phyloP scores from a whole-genome alignment of 2,797 vertebrate species.

The Mormyrus proboscirostris region DNA sequence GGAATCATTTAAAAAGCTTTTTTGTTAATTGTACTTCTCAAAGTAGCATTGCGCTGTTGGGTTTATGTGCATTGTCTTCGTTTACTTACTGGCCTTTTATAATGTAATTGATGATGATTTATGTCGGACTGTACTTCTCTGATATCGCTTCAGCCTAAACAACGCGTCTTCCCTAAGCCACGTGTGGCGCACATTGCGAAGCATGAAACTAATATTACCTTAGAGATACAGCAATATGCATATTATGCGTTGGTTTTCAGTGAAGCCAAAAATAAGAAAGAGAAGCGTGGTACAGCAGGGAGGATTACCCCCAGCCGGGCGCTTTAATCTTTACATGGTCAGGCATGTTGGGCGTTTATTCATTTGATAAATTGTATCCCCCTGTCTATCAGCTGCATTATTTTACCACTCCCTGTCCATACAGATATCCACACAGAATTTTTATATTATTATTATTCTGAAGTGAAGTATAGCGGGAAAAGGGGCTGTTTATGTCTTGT shows the following conservation, averaged over 20 bases:
- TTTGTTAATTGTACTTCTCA: background rate
- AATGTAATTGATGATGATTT: conserved; percentile 48
- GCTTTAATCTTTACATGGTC: background rate
- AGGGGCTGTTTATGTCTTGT: conserved; percentile 66
- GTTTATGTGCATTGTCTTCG: conserved; percentile 49
- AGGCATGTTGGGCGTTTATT: background rate
- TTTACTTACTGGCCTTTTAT: conserved; percentile 60
- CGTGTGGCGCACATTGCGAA: conserved; percentile 62
- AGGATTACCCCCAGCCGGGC: background rate
- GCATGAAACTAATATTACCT: conserved; percentile 52
- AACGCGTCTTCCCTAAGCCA: conserved; percentile 67
- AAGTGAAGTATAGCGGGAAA: conserved; percentile 26
- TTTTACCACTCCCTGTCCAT: conserved; percentile 41
- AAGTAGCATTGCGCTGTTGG: background rate
- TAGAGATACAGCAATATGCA: conserved; percentile 68
- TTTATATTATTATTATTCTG: conserved; percentile 25
- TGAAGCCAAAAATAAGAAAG: background rate
- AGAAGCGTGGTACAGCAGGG: background rate
- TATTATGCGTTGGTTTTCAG: conserved; percentile 61
- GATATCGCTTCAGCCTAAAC: conserved; percentile 6
- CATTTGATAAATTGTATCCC: background rate
- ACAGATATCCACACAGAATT: conserved; percentile 55
- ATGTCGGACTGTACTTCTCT: background rate
- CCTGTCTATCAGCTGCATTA: background rate
- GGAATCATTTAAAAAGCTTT: background rate